Base-by-base conservation (phyloP, 2,888 invertebrate genomes). In the Yponomeuta malinellus region DNA sequence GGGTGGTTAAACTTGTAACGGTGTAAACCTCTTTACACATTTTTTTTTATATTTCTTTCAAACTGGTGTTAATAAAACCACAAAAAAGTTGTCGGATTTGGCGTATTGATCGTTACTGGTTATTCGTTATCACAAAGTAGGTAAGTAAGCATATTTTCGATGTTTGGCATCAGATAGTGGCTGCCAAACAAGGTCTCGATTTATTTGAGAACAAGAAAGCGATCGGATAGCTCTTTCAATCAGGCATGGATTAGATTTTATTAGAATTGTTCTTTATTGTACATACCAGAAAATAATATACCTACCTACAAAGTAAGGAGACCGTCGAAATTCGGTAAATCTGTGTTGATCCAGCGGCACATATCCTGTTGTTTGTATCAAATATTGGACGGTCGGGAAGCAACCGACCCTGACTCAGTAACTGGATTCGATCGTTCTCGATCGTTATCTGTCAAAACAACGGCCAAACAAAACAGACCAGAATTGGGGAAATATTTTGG, bases 341-440 rank as follows among this genome's bases (percentile, higher is more conserved):
- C 52, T 52, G 52, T 23, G 6, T 15, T 59, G 15, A 59, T 59
- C 15, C 15, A 59, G 52, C 52, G 15, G 15, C 15, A 15, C 15
- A 59, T 5, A 15, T 15, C 52, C 12, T 15, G 52, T 12, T 52
- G 52, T 15, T 59, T 59, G 15, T 12, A 59, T 59, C 52, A 59
- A 59, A 59, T 59, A 59, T 59, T 59, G 12, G 15, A 15, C 52
- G 52, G 2, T 12, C 52, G 52, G 15, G 52, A 59, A 29, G 31
- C 65, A 29, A 33, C 63, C 63, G 63, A 29, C 63, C 63, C 23
- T 29, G 15, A n/a, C 10, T 63, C 63, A 29, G n/a, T 63, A n/a
- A 23, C 63, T 63, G 63, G 63, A n/a, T 63, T 63, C 63, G n/a
- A 63, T 63, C 63, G 63, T 63, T 29, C 63, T 63, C 63, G 63